These are phyloP conservation scores for Pammene aurita DNA, from an alignment of 2,888 invertebrate genomes.

Conservation along the genomic window DNA sequence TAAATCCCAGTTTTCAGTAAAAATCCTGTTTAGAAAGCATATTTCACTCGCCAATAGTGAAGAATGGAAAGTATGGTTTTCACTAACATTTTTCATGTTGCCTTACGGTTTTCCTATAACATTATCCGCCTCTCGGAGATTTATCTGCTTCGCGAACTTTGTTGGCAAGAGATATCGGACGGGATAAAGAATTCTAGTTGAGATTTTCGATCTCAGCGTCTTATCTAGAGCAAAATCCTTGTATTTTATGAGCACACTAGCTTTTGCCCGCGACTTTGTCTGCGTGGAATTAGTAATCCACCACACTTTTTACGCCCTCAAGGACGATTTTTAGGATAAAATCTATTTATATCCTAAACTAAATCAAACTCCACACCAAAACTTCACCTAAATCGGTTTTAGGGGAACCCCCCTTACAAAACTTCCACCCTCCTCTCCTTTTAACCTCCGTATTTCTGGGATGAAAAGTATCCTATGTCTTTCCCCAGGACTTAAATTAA, in stretches of 20 bases:
- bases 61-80: conserved; percentile 33
- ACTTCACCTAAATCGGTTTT: no score
- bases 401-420: no score
- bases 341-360: no score
- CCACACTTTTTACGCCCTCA: no score
- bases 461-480: no score
- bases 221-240: conserved; percentile 29
- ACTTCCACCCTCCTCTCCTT: no score
- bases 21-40: conserved; percentile 18
- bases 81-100: conserved; percentile 28
- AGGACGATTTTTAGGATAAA: no score
- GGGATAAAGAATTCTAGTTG: conserved; percentile 28
- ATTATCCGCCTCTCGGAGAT: conserved; percentile 30
- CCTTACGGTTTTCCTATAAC: conserved; percentile 35
- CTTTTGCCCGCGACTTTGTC: no score
- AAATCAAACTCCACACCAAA: no score
- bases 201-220: conserved; percentile 32
- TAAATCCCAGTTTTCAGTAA: conserved; percentile 14
- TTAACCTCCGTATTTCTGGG: no score
- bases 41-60: conserved; percentile 18
- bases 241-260: conserved; percentile 2
- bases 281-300: no score
- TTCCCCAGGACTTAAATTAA: no score
- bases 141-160: conserved; percentile 38
- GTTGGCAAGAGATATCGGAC: conserved; percentile 37